Conservation (phyloP, 2,888 invertebrate genomes). For the Drosophila aldrichi region DNA sequence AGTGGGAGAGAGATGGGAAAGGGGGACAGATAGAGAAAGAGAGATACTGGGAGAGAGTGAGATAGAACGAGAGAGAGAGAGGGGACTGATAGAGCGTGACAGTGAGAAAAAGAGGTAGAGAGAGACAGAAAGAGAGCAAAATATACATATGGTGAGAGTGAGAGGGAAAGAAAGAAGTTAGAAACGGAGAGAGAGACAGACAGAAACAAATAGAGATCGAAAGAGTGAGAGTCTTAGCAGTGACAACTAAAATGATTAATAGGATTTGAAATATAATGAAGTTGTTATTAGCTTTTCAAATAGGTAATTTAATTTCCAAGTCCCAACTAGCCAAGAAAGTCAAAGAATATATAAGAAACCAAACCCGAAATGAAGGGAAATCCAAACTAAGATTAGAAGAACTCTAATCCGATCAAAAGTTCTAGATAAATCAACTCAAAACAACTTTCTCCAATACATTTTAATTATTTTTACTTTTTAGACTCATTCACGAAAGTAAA, state of each 20-base stretch:
- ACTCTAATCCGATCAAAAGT: too few relatives aligned
- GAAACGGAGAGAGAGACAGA: neutral
- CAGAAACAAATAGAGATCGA: neutral
- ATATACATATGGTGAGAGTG: too few relatives aligned
- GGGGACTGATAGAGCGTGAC: too few relatives aligned
- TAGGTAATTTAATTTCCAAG: neutral
- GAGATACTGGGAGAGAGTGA: neutral
- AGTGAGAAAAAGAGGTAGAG: neutral
- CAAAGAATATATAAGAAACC: neutral
- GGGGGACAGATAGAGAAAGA: neutral
- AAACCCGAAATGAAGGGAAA: neutral
- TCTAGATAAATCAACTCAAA: too few relatives aligned
- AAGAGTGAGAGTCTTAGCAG: neutral
- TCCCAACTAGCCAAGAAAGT: too few relatives aligned
- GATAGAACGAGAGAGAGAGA: neutral
- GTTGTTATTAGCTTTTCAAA: neutral
- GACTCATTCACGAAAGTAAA: too few relatives aligned
- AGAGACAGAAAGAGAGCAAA: neutral
- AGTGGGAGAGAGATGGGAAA: neutral
- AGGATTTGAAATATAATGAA: neutral
- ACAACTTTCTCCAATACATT: too few relatives aligned
- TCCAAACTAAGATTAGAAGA: too few relatives aligned
- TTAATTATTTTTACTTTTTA: too few relatives aligned
- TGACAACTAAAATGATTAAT: too few relatives aligned
- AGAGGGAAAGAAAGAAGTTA: neutral